Evolutionary conservation across 2,888 invertebrate species (phyloP).

Genomic region (Chrysolina americana): DNA sequence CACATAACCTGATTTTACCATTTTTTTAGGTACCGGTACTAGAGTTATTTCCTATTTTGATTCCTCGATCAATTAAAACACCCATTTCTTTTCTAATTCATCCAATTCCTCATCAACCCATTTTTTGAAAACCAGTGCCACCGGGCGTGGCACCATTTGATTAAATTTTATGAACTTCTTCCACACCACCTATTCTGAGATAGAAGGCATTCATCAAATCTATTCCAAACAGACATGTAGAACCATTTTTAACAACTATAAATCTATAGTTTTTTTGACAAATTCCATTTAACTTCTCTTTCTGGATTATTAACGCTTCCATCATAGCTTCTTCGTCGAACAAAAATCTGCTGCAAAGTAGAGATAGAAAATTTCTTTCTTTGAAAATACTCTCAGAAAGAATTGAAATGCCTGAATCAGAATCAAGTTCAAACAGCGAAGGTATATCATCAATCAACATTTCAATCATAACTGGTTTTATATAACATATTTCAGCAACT

Average conservation of each 20-base stretch:
- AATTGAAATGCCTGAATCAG: not conserved
- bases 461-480: conserved; percentile 1
- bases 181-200: conserved; percentile 13
- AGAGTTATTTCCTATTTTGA: no score
- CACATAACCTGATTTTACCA: no score
- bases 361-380: no score
- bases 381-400: no score
- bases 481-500: no score
- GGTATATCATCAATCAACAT: conserved; percentile 21
- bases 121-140: no score
- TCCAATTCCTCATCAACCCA: no score
- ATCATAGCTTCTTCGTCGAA: not conserved
- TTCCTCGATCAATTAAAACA: no score
- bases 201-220: conserved; percentile 30
- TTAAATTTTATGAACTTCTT: conserved; percentile 17
- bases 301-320: not conserved
- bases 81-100: no score
- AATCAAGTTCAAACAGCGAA: not conserved
- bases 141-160: no score
- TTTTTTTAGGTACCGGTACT: no score
- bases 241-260: conserved; percentile 2
- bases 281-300: not conserved
- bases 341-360: not conserved
- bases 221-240: conserved; percentile 26
- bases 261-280: not conserved